phyloP scores from a whole-genome alignment of 2,797 vertebrate species.

The Mormyrops attenuatus region DNA sequence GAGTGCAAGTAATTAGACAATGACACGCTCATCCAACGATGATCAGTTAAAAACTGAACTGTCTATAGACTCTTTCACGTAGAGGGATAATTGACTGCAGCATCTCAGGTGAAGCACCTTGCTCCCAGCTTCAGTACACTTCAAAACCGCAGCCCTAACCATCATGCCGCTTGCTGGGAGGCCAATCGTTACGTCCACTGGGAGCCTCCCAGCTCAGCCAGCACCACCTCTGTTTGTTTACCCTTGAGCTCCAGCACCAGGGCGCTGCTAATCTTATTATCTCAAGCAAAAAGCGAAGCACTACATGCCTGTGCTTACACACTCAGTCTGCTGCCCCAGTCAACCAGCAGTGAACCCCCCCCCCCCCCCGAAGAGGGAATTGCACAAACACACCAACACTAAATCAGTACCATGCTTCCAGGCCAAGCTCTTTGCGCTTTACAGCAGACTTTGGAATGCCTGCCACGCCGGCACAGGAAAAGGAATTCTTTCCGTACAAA shows the following conservation, averaged over 20 bases:
- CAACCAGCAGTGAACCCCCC: not conserved
- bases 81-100: not conserved
- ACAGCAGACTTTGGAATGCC: not conserved
- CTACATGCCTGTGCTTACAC: not conserved
- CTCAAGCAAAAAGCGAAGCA: not conserved
- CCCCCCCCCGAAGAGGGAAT: not conserved
- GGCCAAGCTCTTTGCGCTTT: not conserved
- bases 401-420: not conserved
- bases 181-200: not conserved
- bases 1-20: not conserved
- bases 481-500: slow-evolving; percentile 14
- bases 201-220: not conserved
- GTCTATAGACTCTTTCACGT: not conserved
- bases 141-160: not conserved
- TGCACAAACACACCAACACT: not conserved
- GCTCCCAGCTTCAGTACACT: not conserved
- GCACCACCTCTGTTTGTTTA: not conserved
- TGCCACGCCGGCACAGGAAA: not conserved
- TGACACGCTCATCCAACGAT: not conserved
- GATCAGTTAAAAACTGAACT: not conserved
- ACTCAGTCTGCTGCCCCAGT: not conserved
- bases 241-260: not conserved
- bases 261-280: not conserved
- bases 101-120: not conserved
- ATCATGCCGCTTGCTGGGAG: not conserved